phyloP scores from a whole-genome alignment of 2,113 vertebrate genomes.

The Emydura subglobosa region DNA sequence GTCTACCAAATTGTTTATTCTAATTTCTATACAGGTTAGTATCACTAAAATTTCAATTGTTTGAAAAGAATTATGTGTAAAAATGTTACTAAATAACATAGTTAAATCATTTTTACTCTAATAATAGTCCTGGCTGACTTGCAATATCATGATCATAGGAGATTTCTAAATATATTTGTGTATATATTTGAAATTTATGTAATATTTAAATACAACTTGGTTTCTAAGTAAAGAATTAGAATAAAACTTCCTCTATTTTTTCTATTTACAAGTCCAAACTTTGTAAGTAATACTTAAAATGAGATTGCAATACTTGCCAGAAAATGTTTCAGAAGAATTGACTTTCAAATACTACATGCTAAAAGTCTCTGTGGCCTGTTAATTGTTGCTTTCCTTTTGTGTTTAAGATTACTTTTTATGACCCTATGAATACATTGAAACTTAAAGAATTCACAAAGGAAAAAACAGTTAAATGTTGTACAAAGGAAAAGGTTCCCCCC shows the following conservation, averaged over 20 bases:
- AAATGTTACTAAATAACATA: constrained; percentile 12
- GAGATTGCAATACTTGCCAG: constrained; percentile 18
- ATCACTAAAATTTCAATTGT: constrained; percentile 46
- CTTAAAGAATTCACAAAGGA: constrained; percentile 21
- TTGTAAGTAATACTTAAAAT: constrained; percentile 53
- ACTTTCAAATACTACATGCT: constrained; percentile 49
- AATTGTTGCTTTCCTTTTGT: constrained; percentile 12
- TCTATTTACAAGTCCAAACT: constrained; percentile 55
- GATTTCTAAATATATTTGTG: constrained; percentile 51
- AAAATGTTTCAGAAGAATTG: constrained; percentile 24
- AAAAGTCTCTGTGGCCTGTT: background rate
- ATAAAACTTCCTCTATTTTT: constrained; percentile 63
- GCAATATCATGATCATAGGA: constrained; percentile 2
- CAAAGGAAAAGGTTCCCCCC: background rate
- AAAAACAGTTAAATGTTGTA: background rate
- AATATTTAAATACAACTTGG: constrained; percentile 62
- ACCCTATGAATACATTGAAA: background rate
- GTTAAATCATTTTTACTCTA: constrained; percentile 39
- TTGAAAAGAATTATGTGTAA: constrained; percentile 31
- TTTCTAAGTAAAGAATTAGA: constrained; percentile 60
- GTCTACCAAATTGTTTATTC: constrained; percentile 27
- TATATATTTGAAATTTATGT: constrained; percentile 57
- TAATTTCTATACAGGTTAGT: constrained; percentile 22
- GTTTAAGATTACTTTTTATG: constrained; percentile 27
- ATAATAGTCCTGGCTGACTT: constrained; percentile 37